These are phyloP conservation scores for Vespertilio murinus DNA, from an alignment of 2,797 vertebrate species.

Conservation along the genomic window DNA sequence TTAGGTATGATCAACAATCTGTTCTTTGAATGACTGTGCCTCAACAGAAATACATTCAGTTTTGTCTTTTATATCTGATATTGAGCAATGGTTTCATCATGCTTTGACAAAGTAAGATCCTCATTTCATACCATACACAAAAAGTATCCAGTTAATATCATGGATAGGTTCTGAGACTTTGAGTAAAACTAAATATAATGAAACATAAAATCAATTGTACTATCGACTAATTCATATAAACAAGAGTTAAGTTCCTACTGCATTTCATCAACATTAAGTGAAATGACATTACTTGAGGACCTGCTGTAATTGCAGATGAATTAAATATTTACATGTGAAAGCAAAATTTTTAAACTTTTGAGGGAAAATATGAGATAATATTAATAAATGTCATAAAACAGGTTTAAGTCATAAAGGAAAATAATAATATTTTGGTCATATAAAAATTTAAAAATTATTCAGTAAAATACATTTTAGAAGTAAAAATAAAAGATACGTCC, in stretches of 20 bases:
- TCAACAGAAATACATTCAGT: neutral
- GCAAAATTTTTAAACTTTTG: neutral
- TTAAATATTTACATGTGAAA: neutral
- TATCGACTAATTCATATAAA: neutral
- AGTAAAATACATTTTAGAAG: neutral
- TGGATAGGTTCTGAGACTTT: neutral
- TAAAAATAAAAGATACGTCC: neutral
- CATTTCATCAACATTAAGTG: neutral
- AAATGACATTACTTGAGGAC: neutral
- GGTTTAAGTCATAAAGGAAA: neutral
- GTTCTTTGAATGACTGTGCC: neutral
- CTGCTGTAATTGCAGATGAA: neutral
- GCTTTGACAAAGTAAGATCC: neutral
- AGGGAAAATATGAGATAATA: neutral
- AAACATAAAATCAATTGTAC: neutral
- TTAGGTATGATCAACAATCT: neutral
- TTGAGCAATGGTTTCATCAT: neutral
- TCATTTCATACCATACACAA: neutral
- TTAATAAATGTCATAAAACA: neutral
- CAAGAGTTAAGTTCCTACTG: neutral
- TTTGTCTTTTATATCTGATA: neutral
- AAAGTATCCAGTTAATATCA: neutral
- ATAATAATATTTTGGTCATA: neutral
- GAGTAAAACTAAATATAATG: too few relatives aligned
- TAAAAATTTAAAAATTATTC: neutral